These are phyloP conservation scores for Hylaeus anthracinus DNA, from an alignment of 1,140 invertebrate species.

Conservation along the genomic window DNA sequence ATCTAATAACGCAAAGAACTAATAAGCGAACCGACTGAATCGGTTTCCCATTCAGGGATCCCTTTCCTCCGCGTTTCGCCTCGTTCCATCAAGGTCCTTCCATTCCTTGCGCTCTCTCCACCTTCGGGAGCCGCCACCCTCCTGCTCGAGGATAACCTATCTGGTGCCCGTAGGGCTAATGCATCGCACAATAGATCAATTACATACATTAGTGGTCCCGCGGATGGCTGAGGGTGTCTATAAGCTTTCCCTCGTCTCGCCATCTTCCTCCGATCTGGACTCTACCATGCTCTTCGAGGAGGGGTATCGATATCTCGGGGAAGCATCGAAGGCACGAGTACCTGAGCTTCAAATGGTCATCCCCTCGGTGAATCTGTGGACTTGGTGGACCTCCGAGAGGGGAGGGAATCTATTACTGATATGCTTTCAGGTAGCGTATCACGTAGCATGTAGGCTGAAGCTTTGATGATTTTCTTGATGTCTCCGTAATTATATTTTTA, in stretches of 20 bases:
- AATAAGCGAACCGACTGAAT: constrained; percentile 68
- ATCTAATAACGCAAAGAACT: constrained; percentile 71
- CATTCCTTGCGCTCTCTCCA: constrained; percentile 30
- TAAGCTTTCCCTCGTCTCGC: constrained; percentile 44
- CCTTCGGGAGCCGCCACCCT: constrained; percentile 33
- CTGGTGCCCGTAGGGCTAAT: constrained; percentile 72
- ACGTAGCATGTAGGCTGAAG: too few species aligned
- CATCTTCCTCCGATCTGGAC: background rate
- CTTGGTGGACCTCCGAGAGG: too few species aligned
- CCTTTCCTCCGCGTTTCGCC: constrained; percentile 35
- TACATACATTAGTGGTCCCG: constrained; percentile 75
- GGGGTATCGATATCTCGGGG: constrained; percentile 66
- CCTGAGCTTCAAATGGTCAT: too few species aligned
- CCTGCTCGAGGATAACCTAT: constrained; percentile 59
- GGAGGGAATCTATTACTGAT: too few species aligned
- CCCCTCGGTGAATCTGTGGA: too few species aligned
- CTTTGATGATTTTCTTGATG: too few species aligned
- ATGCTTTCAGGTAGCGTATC: too few species aligned
- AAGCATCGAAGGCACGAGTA: constrained; percentile 8
- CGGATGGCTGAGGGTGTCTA: constrained; percentile 62
- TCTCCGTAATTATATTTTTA: too few species aligned
- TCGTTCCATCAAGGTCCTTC: constrained; percentile 58
- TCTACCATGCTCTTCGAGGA: background rate
- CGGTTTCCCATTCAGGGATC: constrained; percentile 61
- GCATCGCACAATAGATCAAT: constrained; percentile 79